These are phyloP conservation scores for Andinoacara biseriatus DNA, from an alignment of 2,113 vertebrate genomes.

Conservation along the genomic window DNA sequence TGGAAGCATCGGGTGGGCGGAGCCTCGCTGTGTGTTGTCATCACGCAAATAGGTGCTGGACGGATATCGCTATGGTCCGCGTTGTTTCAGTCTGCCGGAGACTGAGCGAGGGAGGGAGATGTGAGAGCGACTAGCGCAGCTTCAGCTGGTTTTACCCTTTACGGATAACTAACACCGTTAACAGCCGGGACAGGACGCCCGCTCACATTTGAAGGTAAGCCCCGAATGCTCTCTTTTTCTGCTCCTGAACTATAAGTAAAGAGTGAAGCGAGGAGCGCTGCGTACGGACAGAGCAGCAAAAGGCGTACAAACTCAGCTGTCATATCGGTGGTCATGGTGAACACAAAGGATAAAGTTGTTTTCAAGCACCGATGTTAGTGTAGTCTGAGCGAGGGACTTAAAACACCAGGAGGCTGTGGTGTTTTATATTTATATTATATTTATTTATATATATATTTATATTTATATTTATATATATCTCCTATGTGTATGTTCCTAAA, in stretches of 20 bases:
- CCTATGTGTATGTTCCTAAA: neutral
- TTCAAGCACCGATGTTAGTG: neutral
- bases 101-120: constrained; percentile 55
- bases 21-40: constrained; percentile 64
- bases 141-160: constrained; percentile 9
- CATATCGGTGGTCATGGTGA: neutral
- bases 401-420: neutral
- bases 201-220: constrained; percentile 41
- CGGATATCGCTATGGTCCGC: constrained; percentile 44
- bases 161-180: constrained; percentile 57
- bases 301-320: neutral
- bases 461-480: constrained; percentile 6
- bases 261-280: constrained; percentile 48
- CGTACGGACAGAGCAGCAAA: neutral
- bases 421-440: constrained; percentile 1
- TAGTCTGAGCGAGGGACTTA: neutral
- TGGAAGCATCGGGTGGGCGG: constrained; percentile 58
- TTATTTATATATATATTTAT: neutral
- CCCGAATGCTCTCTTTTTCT: neutral
- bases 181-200: neutral
- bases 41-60: constrained; percentile 63
- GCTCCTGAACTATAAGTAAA: constrained; percentile 19
- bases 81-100: constrained; percentile 66
- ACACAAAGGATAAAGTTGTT: constrained; percentile 66
- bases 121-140: constrained; percentile 6